These are phyloP conservation scores for Drosophila fuyamai DNA, from an alignment of 1,140 invertebrate species.

Conservation along the genomic window DNA sequence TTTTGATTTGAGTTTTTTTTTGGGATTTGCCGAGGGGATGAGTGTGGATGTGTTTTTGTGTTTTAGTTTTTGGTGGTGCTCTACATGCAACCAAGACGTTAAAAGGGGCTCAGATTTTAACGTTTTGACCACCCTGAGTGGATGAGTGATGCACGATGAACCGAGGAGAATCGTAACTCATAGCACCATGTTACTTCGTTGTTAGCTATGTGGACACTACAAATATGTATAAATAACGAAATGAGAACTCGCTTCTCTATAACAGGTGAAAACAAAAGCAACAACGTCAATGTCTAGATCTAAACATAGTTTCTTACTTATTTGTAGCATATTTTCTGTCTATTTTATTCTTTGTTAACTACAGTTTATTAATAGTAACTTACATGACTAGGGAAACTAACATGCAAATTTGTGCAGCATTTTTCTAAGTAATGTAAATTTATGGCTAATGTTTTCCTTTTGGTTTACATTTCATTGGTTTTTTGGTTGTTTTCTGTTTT, in stretches of 20 bases:
- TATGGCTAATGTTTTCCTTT: constrained; percentile 24
- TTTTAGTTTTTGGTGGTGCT: constrained; percentile 18
- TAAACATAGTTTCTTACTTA: constrained; percentile 32
- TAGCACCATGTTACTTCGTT: constrained; percentile 83
- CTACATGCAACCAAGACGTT: constrained; percentile 66
- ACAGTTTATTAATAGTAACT: constrained; percentile 49
- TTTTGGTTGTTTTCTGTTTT: constrained; percentile 22
- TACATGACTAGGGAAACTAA: constrained; percentile 44
- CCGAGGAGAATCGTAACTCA: constrained; percentile 66
- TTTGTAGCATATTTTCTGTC: constrained; percentile 19
- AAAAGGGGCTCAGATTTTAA: constrained; percentile 84
- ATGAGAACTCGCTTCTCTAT: constrained; percentile 21
- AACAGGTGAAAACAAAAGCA: constrained; percentile 24
- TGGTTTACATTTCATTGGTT: constrained; percentile 27
- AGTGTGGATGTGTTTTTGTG: constrained; percentile 5
- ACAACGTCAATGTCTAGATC: constrained; percentile 47
- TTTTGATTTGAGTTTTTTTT: constrained; percentile 40
- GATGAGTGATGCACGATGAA: constrained; percentile 30
- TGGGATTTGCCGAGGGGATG: constrained; percentile 7
- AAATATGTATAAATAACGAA: constrained; percentile 35
- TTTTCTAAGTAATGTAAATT: constrained; percentile 22
- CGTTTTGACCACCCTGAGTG: constrained; percentile 61
- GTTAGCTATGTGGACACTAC: constrained; percentile 62
- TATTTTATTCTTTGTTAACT: constrained; percentile 63
- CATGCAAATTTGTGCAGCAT: constrained; percentile 68